Evolutionary conservation across 2,888 invertebrate species (phyloP).

Genomic region (Diachrysia chrysitis): DNA sequence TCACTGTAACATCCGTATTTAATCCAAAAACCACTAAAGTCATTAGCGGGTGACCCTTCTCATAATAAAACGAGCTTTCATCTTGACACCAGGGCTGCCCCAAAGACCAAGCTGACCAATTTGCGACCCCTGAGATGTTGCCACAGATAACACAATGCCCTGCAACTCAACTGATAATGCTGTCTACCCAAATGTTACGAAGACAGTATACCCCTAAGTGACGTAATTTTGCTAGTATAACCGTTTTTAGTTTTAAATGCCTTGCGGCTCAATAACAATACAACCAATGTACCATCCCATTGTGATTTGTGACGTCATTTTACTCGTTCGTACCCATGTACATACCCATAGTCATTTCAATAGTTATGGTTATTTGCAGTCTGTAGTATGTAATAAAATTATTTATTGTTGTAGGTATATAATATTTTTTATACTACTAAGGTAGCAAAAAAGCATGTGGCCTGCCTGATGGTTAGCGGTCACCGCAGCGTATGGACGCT

Average conservation of each 20-base stretch:
- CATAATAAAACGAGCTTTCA: slow-evolving; percentile 80
- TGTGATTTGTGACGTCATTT: background rate
- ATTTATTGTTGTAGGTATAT: too few species aligned
- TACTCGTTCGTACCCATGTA: too few species aligned
- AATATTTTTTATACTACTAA: too few species aligned
- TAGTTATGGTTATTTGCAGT: too few species aligned
- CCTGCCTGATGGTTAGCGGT: too few species aligned
- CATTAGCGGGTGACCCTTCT: slow-evolving; percentile 83
- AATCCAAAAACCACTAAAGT: slow-evolving; percentile 73
- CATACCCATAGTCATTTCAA: too few species aligned
- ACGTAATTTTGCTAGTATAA: slow-evolving; percentile 35
- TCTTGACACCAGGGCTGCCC: slow-evolving; percentile 79
- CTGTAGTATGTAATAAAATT: too few species aligned
- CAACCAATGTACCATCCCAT: too few species aligned
- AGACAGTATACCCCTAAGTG: slow-evolving; percentile 65
- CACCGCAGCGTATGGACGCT: too few species aligned
- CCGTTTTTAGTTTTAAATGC: slow-evolving; percentile 8
- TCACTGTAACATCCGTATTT: slow-evolving; percentile 49
- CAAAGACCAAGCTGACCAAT: slow-evolving; percentile 67
- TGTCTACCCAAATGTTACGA: slow-evolving; percentile 78
- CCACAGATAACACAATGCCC: slow-evolving; percentile 82
- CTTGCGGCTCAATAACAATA: background rate
- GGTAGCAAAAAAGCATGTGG: too few species aligned
- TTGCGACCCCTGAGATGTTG: slow-evolving; percentile 78
- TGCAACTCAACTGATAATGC: slow-evolving; percentile 82